Base-by-base conservation (phyloP, 92 coral and sea anemone species). In the Phenganax marumi region DNA sequence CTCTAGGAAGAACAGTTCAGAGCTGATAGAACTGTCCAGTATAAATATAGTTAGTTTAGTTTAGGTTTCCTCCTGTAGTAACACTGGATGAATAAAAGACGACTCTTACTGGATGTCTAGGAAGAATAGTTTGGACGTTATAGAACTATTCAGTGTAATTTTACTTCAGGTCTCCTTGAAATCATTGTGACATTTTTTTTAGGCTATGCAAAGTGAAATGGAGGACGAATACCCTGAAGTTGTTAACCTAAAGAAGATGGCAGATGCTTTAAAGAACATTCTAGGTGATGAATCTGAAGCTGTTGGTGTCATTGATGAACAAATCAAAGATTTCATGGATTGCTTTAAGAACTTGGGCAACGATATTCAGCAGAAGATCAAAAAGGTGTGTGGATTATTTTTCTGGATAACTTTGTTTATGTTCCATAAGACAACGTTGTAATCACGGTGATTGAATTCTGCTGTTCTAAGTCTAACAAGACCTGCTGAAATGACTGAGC, bases 211-310 rank as follows among this genome's bases (percentile, higher is more conserved):
- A 22, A 57, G 56, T 1, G 70, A 78, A 62, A 78, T 78, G 57
- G 83, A 61, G 6, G 73, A 78, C 8, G 68, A 58, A 5, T 57
- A 78, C 52, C 26, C 72, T 1, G 83, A 78, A 51, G 83, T 78
- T 51, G 56, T 63, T 1, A 78, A 78, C 50, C 50, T 78, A 12
- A 78, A 78, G 60, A 78, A 50, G 51, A 50, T 52, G n/a, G 68
- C 46, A 47, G 83, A 78, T 25, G 39, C 47, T 18, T 21, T 78
- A 48, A 63, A 13, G 73, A 43, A 50, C 8, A 78, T 78, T 62
- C 58, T 78, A 0, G 83, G 83, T 43, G 72, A 60, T 12, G 73
- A 78, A 39, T 78, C 73, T n/a, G 60, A 63, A 48, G 83, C 83
- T 12, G n/a, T 16, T 47, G 73, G 52, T 26, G 18, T 19, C 7